These are phyloP conservation scores for Drosophila lutescens DNA, from an alignment of 2,888 invertebrate species.

Conservation along the genomic window DNA sequence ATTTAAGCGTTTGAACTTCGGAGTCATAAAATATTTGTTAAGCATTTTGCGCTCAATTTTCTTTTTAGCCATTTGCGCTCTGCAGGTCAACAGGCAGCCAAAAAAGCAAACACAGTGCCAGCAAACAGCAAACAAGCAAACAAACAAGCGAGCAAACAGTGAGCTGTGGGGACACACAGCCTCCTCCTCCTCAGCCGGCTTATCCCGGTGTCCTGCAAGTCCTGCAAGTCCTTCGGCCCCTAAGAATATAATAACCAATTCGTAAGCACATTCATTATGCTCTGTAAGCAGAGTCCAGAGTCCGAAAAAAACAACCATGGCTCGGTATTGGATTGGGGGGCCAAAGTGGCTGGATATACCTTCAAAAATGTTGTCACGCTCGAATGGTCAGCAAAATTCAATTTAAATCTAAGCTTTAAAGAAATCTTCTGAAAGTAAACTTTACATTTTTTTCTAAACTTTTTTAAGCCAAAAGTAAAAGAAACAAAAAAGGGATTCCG, in stretches of 20 bases:
- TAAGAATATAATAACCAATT: conserved; percentile 70
- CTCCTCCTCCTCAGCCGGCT: neutral
- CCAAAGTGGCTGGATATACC: neutral
- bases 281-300: conserved; percentile 34
- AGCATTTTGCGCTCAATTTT: conserved; percentile 77
- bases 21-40: conserved; percentile 78
- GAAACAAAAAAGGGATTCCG: too few species aligned
- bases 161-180: neutral
- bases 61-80: conserved; percentile 67
- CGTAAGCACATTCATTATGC: conserved; percentile 71
- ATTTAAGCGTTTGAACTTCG: conserved; percentile 77
- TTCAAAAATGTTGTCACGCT: neutral
- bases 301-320: conserved; percentile 3
- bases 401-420: neutral
- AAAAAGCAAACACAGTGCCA: conserved; percentile 44
- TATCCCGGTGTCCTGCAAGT: conserved; percentile 26
- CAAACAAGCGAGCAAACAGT: conserved; percentile 18
- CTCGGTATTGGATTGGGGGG: neutral
- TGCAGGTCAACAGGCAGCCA: conserved; percentile 67
- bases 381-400: neutral
- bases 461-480: too few species aligned
- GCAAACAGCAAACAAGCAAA: conserved; percentile 34
- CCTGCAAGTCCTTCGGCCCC: conserved; percentile 7
- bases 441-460: too few species aligned
- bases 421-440: neutral